phyloP scores from a whole-genome alignment of 1,140 invertebrate species.

The Drosophila grimshawi region DNA sequence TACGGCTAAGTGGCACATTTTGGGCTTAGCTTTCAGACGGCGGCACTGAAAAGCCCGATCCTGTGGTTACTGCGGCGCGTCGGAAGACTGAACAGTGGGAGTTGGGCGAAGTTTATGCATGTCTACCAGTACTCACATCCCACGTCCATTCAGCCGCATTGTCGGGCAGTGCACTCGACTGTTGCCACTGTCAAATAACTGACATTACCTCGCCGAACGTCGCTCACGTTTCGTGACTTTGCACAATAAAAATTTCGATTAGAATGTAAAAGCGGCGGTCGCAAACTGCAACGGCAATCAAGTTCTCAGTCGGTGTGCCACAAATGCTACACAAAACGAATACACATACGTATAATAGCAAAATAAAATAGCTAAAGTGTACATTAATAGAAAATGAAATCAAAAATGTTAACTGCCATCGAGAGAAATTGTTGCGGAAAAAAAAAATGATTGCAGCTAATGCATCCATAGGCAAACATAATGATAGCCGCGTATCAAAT shows the following conservation, averaged over 20 bases:
- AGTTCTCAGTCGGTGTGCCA: constrained; percentile 49
- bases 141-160: too few species aligned
- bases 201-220: constrained; percentile 72
- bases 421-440: constrained; percentile 17
- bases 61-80: constrained; percentile 51
- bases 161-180: constrained; percentile 64
- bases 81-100: constrained; percentile 14
- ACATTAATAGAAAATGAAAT: constrained; percentile 81
- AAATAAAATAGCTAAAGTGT: constrained; percentile 67
- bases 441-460: constrained; percentile 23
- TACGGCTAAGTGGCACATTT: constrained; percentile 73
- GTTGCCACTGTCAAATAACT: constrained; percentile 78
- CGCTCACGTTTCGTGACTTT: constrained; percentile 76
- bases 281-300: constrained; percentile 72
- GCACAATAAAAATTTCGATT: constrained; percentile 81
- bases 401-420: constrained; percentile 52
- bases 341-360: constrained; percentile 49
- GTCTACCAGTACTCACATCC: constrained; percentile 21
- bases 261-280: constrained; percentile 77
- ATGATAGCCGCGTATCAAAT: neutral
- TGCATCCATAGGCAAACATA: neutral
- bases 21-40: constrained; percentile 73
- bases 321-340: constrained; percentile 20
- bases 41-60: constrained; percentile 43
- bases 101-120: constrained; percentile 5